Conservation (phyloP, 2,888 invertebrate species). For the Tipula helvola region DNA sequence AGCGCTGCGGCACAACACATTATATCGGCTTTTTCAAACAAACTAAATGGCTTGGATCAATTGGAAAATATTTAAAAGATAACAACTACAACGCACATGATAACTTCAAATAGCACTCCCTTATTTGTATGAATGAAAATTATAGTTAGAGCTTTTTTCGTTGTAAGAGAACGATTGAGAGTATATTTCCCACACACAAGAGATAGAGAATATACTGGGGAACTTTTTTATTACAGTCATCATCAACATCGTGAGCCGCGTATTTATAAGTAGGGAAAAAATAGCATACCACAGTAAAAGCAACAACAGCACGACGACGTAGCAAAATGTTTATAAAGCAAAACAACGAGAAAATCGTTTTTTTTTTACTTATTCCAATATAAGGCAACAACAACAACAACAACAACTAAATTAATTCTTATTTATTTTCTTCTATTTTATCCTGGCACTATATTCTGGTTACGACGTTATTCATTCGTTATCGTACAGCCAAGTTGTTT, state of each 20-base stretch:
- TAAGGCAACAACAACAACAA: not conserved
- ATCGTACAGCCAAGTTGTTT: not conserved
- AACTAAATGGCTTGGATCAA: not conserved
- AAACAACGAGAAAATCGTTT: not conserved
- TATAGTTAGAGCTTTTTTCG: not conserved
- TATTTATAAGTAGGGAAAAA: not conserved
- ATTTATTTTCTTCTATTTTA: not conserved
- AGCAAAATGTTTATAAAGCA: not conserved
- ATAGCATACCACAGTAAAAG: not conserved
- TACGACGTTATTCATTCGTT: not conserved
- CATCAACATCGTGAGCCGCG: not conserved
- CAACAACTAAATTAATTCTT: not conserved
- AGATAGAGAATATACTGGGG: not conserved
- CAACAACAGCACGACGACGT: not conserved
- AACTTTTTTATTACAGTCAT: not conserved
- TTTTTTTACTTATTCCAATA: not conserved
- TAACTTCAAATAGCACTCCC: not conserved
- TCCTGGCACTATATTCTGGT: not conserved
- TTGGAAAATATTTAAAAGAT: not conserved
- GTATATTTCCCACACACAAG: not conserved
- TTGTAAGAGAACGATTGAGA: not conserved
- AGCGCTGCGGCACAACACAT: not conserved
- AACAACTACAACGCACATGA: not conserved
- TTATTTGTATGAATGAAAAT: not conserved
- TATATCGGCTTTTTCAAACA: not conserved